These are phyloP conservation scores for Salvelinus alpinus DNA, from an alignment of 2,113 vertebrate genomes.

Conservation along the genomic window DNA sequence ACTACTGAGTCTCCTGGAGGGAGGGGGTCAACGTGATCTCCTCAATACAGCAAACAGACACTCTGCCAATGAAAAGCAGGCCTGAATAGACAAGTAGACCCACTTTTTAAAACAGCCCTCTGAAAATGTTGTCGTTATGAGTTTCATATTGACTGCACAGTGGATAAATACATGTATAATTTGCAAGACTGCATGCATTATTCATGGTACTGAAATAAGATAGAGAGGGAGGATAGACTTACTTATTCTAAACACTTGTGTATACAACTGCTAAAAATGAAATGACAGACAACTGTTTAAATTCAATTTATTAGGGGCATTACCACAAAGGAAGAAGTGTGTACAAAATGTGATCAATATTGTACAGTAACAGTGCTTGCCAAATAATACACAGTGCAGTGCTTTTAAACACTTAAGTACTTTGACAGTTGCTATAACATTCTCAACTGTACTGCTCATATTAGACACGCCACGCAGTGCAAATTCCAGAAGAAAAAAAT, in stretches of 20 bases:
- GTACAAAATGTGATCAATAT: too few relatives aligned
- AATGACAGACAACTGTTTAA: too few relatives aligned
- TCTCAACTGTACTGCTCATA: slow-evolving; percentile 1
- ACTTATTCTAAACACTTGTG: too few relatives aligned
- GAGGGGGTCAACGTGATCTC: neutral
- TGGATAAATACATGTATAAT: neutral
- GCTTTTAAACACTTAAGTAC: too few relatives aligned
- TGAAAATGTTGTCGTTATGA: neutral
- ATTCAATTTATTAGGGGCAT: neutral
- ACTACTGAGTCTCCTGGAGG: neutral
- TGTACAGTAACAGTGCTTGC: too few relatives aligned
- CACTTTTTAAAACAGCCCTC: neutral
- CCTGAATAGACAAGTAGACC: neutral
- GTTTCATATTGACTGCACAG: neutral
- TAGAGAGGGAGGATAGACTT: too few relatives aligned
- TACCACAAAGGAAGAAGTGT: neutral
- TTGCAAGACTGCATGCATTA: neutral
- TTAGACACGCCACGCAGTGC: slow-evolving; percentile 43
- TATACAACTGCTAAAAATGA: too few relatives aligned
- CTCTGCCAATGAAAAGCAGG: neutral
- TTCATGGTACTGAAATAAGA: neutral
- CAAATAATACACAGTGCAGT: too few relatives aligned
- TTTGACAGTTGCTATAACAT: slow-evolving; percentile 17
- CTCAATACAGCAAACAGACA: neutral
- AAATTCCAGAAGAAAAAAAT: neutral